phyloP scores from a whole-genome alignment of 2,888 invertebrate genomes.

The Hypercompe scribonia region DNA sequence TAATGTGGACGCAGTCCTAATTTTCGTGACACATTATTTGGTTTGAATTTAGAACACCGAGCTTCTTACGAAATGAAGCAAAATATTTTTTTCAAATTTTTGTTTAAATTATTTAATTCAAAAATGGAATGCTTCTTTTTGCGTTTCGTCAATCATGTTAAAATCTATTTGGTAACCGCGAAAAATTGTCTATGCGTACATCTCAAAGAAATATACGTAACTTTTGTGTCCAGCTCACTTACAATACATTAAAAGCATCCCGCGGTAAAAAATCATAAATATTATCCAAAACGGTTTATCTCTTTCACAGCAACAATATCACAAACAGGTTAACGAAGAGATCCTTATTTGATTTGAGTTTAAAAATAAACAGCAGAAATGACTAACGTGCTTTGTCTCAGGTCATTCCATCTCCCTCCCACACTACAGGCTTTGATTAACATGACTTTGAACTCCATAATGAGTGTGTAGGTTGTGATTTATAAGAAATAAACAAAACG shows the following conservation, averaged over 20 bases:
- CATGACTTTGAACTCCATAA: conserved; percentile 18
- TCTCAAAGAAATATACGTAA: no score
- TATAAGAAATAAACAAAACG: background rate
- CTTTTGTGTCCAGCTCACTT: no score
- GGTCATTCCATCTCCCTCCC: conserved; percentile 20
- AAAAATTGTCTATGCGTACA: no score
- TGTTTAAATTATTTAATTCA: background rate
- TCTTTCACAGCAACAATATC: background rate
- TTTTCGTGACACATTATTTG: background rate
- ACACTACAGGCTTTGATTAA: conserved; percentile 11
- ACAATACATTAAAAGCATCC: no score
- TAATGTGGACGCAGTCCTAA: background rate
- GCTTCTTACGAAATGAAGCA: background rate
- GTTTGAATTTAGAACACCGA: conserved; percentile 8
- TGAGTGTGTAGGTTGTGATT: conserved; percentile 9
- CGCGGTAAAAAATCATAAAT: background rate
- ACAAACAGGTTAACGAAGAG: background rate
- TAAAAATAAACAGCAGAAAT: background rate
- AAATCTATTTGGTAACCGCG: no score
- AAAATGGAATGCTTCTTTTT: background rate
- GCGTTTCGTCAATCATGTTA: no score
- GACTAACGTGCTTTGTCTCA: conserved; percentile 15
- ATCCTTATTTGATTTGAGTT: background rate
- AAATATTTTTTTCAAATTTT: background rate
- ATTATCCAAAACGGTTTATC: background rate